Evolutionary conservation across 1,140 invertebrate genomes (phyloP), one percentile per base, ranked within the genome.

Genomic region (Ladona fulva): DNA sequence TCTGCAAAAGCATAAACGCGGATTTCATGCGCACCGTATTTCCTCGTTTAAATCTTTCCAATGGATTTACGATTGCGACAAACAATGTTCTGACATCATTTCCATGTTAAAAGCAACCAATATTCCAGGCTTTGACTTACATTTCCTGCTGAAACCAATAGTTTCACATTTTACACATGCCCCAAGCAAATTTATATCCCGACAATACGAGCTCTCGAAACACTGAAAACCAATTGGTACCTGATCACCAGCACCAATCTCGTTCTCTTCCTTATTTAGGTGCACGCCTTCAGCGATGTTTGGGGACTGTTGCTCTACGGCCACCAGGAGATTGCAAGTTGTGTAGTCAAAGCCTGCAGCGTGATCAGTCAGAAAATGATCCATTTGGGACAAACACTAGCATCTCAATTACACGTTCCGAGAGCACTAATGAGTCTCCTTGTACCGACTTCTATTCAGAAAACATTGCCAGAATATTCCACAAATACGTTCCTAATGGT

Each of bases 201-300:
- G 52, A 22, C 5, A 66, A 66, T 5, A 19, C 12, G 52, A 66
- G 52, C 52, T 6, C 52, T 66, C 52, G 52, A 66, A 6, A 66
- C 52, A 42, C n/a, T 5, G 19, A 44, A 19, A 75, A 66, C 16
- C 10, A 12, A 14, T 6, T 84, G 89, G 86, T 94, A 97, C 97
- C 94, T 99, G 98, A 90, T 99, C 98, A 90, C 98, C 98, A 85
- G 98, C 98, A 85, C 98, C 98, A 85, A 99, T 92, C 86, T 99
- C 95, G 83, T 93, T 92, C 84, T 98, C 96, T 82, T 92, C 89
- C 85, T 94, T 92, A 87, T 96, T 91, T 80, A 90, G 85, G 88
- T 99, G 95, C 42, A 99, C 97, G 83, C 97, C 98, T 83, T 93
- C 90, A 77, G 97, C 97, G 87, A 99, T 99, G 87, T 99, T 94